Base-by-base conservation (phyloP, 2,113 vertebrate species). In the Bothrops jararaca region DNA sequence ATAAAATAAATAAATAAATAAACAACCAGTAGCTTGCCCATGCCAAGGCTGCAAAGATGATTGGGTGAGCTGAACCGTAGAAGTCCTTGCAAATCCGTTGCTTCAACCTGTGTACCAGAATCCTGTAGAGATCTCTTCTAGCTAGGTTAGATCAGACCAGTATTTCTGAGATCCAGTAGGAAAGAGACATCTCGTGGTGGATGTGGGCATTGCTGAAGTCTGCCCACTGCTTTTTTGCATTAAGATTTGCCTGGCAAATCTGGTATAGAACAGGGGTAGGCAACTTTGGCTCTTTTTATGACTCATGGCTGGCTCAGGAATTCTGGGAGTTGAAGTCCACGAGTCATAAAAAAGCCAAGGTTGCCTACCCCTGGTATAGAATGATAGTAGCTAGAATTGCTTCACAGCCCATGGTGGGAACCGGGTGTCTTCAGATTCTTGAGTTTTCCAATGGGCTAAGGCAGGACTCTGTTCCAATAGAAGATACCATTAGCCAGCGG, bases 161-260 rank as follows among this genome's bases (percentile, higher is more conserved):
- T 5, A 3, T 24, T 3, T 7, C 11, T 24, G 2, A 96, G 57
- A 0, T 0, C 53, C 89, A 93, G 50, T 94, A 3, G 1, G 52
- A 86, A 91, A 87, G 89, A 39, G 96, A 93, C 97, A 96, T 92
- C 97, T 97, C 18, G 93, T 54, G 96, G 95, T 42, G 34, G 29
- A 48, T 12, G 13, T 24, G 29, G 91, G 39, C 22, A 5, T 48
- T 85, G 74, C 88, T 10, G 11, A 39, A 15, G 15, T 15, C 48
- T 54, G n/a, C 69, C 52, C 26, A 74, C 1, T 20, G 69, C 69
- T 80, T 80, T 64, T 80, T 80, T 80, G 69, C 69, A 80, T 39
- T 22, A 39, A 80, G 34, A 80, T 39, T 80, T 39, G 69, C 69
- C 69, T 80, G 34, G 34, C 69, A 39, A 39, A 80, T 80, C 6